A percentile compares a stretch with the other conserved stretches of the same genome.
phyloP scores from a whole-genome alignment of 2,797 vertebrate species.

The Ataeniobius toweri region DNA sequence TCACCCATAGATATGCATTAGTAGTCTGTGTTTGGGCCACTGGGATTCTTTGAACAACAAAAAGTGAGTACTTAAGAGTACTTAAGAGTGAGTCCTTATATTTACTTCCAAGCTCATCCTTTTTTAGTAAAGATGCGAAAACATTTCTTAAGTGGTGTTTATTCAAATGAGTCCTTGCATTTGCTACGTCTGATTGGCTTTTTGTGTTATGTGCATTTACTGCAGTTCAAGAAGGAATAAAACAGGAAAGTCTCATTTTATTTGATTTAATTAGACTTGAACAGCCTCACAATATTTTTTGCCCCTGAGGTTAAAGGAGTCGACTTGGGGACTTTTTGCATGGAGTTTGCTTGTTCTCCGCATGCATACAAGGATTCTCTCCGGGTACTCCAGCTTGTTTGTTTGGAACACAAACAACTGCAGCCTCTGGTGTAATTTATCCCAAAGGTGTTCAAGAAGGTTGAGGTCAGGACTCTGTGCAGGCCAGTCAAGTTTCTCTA shows the following conservation, averaged over 20 bases:
- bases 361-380: no score
- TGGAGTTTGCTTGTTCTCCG: no score
- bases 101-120: neutral
- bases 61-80: constrained; percentile 2
- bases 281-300: neutral
- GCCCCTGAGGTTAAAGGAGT: neutral
- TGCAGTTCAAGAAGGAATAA: neutral
- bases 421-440: no score
- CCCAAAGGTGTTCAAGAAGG: no score
- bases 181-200: neutral
- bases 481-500: no score
- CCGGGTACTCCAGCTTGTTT: no score
- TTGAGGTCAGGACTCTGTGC: no score
- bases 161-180: neutral
- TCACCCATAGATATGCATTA: constrained; percentile 22
- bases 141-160: neutral
- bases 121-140: neutral
- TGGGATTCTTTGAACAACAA: constrained; percentile 7
- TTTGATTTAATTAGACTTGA: neutral
- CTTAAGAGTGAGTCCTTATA: neutral
- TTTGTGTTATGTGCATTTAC: neutral
- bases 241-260: neutral
- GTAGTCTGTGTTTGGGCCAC: neutral
- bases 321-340: neutral
- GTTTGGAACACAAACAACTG: no score